phyloP scores from a whole-genome alignment of 2,888 invertebrate genomes.

The Cancer borealis region DNA sequence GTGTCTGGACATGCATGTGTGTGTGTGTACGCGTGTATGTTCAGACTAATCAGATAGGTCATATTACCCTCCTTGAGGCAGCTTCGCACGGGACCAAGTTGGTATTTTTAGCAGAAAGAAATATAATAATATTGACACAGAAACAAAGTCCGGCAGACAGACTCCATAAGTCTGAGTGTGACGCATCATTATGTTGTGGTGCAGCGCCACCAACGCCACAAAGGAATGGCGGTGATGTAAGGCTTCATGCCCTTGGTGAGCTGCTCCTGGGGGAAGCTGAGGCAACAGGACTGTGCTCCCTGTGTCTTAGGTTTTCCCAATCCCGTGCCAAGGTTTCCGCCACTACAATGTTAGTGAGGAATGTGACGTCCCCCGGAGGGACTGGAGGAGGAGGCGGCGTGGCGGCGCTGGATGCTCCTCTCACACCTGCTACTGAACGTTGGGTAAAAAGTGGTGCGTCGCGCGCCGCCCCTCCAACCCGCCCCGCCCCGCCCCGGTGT shows the following conservation, averaged over 20 bases:
- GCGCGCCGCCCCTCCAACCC: neutral
- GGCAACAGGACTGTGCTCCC: neutral
- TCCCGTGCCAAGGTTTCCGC: neutral
- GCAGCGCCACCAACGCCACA: neutral
- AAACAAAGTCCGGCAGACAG: neutral
- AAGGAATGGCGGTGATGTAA: neutral
- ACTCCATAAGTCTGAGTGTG: neutral
- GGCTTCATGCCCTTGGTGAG: neutral
- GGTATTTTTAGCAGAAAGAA: neutral
- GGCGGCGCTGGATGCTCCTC: conserved; percentile 1
- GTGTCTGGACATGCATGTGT: neutral
- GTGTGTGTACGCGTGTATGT: conserved; percentile 13
- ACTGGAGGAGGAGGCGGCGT: neutral
- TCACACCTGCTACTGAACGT: conserved; percentile 11
- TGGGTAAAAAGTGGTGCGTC: neutral
- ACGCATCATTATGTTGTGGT: neutral
- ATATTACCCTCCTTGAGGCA: neutral
- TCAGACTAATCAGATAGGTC: neutral
- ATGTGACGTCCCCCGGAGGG: neutral
- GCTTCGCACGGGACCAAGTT: neutral
- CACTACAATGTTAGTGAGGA: neutral
- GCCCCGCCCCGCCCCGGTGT: neutral
- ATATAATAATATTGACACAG: conserved; percentile 4
- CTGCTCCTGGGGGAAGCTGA: neutral
- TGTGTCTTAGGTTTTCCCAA: neutral